Conservation (phyloP, 2,888 invertebrate genomes). For the Drosophila recens region DNA sequence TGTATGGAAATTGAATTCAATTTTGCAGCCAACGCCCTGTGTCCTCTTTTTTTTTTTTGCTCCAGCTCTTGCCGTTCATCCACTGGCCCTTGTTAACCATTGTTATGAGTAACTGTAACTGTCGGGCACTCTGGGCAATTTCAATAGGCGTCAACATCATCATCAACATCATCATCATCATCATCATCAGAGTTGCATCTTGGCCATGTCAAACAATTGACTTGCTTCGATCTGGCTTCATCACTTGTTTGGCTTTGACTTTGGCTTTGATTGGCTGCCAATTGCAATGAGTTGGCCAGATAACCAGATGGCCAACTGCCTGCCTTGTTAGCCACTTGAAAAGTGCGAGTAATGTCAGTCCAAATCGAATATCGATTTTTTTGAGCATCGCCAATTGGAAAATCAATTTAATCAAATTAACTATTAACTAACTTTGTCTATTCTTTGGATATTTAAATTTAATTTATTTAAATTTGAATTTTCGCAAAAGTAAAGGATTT, state of each 20-base stretch:
- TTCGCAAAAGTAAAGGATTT: too few species aligned
- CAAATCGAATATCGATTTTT: conserved; percentile 1
- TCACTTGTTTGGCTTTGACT: conserved; percentile 8
- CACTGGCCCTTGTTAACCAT: not conserved
- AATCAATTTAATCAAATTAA: not conserved
- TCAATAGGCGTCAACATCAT: conserved; percentile 11
- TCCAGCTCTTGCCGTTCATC: not conserved
- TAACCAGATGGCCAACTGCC: not conserved
- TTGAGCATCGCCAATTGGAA: too few species aligned
- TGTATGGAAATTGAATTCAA: conserved; percentile 75
- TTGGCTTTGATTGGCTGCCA: conserved; percentile 4
- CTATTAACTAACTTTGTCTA: too few species aligned
- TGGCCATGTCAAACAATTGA: conserved; percentile 26
- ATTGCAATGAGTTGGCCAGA: conserved; percentile 5
- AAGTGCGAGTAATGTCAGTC: not conserved
- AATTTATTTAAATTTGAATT: too few species aligned
- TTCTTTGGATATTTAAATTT: too few species aligned
- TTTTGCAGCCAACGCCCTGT: conserved; percentile 34
- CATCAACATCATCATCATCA: conserved; percentile 5
- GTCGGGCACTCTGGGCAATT: conserved; percentile 7
- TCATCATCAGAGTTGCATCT: conserved; percentile 5
- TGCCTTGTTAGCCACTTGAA: not conserved
- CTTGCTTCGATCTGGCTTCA: conserved; percentile 21
- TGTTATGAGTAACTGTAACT: conserved; percentile 8
- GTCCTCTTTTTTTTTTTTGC: not conserved